A percentile compares a stretch with the other conserved stretches of the same genome.
Evolutionary conservation across 2,797 vertebrate genomes (phyloP).

Genomic region (Catostomus latipinnis): DNA sequence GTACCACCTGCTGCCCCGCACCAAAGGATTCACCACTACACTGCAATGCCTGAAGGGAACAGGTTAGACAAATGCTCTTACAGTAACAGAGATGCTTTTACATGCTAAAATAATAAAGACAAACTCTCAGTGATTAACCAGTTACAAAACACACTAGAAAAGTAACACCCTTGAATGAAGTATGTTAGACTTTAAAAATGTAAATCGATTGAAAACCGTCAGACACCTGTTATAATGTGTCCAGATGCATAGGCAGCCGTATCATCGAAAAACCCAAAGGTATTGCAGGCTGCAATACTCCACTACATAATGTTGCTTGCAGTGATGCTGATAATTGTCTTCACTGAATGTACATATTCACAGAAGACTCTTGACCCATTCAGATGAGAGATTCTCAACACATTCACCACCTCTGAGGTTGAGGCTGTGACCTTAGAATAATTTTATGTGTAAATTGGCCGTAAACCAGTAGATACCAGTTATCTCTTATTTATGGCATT

Average conservation of each 20-base stretch:
- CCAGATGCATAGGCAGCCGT: too few relatives aligned
- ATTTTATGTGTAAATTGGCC: not conserved
- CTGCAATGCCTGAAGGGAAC: constrained; percentile 95
- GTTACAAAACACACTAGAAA: too few relatives aligned
- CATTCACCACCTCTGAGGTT: not conserved
- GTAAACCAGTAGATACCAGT: not conserved
- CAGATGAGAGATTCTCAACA: not conserved
- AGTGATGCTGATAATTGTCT: not conserved
- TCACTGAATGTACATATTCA: not conserved
- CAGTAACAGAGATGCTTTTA: not conserved
- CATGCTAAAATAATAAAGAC: not conserved
- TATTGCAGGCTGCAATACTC: too few relatives aligned
- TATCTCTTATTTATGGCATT: not conserved
- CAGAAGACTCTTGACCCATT: not conserved
- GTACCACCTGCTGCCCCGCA: constrained; percentile 94
- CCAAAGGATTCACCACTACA: constrained; percentile 98
- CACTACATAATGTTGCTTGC: not conserved
- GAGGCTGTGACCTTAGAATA: not conserved
- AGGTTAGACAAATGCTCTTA: constrained; percentile 68
- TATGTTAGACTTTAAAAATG: too few relatives aligned
- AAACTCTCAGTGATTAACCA: too few relatives aligned
- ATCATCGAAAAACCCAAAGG: too few relatives aligned
- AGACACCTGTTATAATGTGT: too few relatives aligned
- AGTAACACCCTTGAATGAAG: too few relatives aligned
- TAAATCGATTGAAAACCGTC: too few relatives aligned